phyloP scores from a whole-genome alignment of 2,113 vertebrate species.

The Chamaea fasciata region DNA sequence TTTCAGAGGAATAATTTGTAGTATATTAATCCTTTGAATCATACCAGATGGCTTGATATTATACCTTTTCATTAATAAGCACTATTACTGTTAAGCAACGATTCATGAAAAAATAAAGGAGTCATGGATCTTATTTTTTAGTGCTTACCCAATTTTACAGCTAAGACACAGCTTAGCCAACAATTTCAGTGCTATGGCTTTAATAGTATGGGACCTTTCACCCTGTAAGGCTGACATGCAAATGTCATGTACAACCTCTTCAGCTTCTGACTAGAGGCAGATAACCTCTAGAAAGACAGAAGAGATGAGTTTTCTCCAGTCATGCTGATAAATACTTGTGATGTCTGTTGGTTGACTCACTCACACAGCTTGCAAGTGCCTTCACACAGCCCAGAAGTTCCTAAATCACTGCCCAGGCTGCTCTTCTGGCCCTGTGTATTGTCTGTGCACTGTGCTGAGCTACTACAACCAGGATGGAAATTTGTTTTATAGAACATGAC shows the following conservation, averaged over 20 bases:
- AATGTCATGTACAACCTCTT: not conserved
- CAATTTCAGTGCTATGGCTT: not conserved
- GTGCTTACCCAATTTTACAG: not conserved
- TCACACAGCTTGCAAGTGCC: not conserved
- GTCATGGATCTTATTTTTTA: not conserved
- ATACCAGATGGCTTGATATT: not conserved
- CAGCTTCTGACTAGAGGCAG: not conserved
- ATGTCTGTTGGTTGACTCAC: not conserved
- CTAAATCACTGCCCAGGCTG: not conserved
- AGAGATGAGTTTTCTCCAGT: not conserved
- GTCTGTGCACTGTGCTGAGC: not conserved
- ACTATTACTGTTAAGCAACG: not conserved
- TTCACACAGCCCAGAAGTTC: not conserved
- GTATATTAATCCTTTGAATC: not conserved
- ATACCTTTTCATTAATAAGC: not conserved
- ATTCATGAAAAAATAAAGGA: not conserved
- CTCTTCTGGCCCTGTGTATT: not conserved
- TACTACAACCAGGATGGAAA: not conserved
- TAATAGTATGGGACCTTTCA: not conserved
- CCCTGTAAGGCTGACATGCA: not conserved
- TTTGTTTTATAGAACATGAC: not conserved
- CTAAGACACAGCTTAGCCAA: not conserved
- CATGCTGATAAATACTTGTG: not conserved
- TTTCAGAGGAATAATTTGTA: not conserved
- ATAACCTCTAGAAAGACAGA: not conserved